A percentile compares a stretch with the other conserved stretches of the same genome.
Evolutionary conservation across 2,113 vertebrate species (phyloP).

Genomic region (Donacobius atricapilla): DNA sequence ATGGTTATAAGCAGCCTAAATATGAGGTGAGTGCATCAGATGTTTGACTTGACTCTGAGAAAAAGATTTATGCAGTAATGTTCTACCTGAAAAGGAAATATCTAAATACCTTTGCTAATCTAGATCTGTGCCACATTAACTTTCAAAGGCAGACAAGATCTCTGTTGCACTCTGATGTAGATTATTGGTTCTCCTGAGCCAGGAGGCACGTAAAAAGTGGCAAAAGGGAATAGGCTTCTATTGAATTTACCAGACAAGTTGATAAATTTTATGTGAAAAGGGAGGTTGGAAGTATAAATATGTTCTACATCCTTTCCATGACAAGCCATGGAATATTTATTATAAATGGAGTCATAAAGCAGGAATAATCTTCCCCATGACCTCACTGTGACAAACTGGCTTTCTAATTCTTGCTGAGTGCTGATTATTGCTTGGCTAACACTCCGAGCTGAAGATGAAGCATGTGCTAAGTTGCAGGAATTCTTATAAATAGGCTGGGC

Average conservation of each 20-base stretch:
- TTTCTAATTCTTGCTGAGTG: slow-evolving; percentile 60
- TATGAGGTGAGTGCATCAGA: neutral
- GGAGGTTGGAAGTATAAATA: slow-evolving; percentile 35
- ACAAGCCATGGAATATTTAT: slow-evolving; percentile 57
- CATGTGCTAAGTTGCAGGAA: slow-evolving; percentile 51
- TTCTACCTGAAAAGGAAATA: neutral
- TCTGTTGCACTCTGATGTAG: neutral
- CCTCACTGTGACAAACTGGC: slow-evolving; percentile 60
- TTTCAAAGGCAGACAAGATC: neutral
- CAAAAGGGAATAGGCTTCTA: neutral
- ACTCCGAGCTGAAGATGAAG: slow-evolving; percentile 35
- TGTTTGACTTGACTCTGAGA: neutral
- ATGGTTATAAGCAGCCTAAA: neutral
- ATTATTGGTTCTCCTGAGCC: neutral
- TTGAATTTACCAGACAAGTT: slow-evolving; percentile 21
- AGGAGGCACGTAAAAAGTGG: neutral
- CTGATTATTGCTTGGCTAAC: slow-evolving; percentile 61
- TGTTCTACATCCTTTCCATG: slow-evolving; percentile 38
- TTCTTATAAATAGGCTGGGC: slow-evolving; percentile 33
- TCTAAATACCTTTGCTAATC: slow-evolving; percentile 6
- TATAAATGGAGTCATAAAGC: slow-evolving; percentile 60
- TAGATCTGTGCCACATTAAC: neutral
- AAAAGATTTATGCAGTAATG: neutral
- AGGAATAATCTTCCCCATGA: slow-evolving; percentile 62
- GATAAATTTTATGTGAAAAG: slow-evolving; percentile 48